These are phyloP conservation scores for Myotis planiceps DNA, from an alignment of 2,797 vertebrate genomes.

Conservation along the genomic window DNA sequence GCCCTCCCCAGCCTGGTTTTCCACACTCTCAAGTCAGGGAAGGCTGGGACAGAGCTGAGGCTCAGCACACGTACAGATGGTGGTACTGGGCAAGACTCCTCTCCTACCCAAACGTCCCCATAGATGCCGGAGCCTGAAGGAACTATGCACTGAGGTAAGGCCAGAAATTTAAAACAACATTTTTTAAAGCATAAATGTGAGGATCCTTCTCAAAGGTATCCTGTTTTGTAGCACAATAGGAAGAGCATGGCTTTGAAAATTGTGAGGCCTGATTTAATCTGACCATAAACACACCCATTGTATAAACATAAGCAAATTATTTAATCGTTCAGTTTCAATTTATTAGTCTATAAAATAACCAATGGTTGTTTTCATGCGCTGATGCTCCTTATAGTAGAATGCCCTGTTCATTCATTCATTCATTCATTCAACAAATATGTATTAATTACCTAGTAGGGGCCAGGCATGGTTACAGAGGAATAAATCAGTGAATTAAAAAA, in stretches of 20 bases:
- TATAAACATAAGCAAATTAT: neutral
- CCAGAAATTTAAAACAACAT: conserved; percentile 9
- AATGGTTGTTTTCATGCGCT: neutral
- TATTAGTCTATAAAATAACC: neutral
- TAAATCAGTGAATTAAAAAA: neutral
- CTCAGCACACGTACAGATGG: neutral
- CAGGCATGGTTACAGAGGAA: neutral
- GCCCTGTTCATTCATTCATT: neutral
- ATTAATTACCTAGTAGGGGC: neutral
- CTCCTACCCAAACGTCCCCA: neutral
- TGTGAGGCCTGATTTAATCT: neutral
- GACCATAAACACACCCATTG: neutral
- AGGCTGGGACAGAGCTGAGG: conserved; percentile 20
- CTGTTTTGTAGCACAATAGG: neutral
- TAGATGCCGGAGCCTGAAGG: neutral
- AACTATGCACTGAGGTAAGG: neutral
- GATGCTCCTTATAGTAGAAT: neutral
- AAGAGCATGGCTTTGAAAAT: neutral
- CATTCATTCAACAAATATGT: neutral
- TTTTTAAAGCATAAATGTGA: neutral
- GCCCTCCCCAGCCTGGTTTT: conserved; percentile 41
- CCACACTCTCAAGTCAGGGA: conserved; percentile 13
- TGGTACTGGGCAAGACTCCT: neutral
- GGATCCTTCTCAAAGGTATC: neutral
- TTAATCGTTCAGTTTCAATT: neutral